phyloP scores from a whole-genome alignment of 2,888 invertebrate species.

The Amblyteles armatorius region DNA sequence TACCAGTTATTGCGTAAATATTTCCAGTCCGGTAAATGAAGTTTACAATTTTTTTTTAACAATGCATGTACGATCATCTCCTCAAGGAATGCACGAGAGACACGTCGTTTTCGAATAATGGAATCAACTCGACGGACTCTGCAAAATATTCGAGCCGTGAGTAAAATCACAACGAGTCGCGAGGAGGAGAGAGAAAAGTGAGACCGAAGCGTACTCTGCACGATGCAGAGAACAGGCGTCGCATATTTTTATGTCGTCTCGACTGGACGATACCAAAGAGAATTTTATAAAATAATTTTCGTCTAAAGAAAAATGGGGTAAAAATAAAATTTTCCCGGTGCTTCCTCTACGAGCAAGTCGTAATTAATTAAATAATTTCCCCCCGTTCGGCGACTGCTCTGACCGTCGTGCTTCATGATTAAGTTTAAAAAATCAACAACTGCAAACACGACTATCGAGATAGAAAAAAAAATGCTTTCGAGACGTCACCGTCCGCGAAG shows the following conservation, averaged over 20 bases:
- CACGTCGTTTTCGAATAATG: neutral
- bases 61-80: neutral
- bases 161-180: neutral
- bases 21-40: no score
- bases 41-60: no score
- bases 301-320: neutral
- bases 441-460: no score
- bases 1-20: no score
- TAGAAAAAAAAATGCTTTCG: no score
- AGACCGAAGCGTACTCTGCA: neutral
- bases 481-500: no score
- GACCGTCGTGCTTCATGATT: no score
- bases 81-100: slow-evolving; percentile 26
- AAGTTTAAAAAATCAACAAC: no score
- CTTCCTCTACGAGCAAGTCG: no score
- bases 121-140: neutral
- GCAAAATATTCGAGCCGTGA: neutral
- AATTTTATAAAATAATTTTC: neutral
- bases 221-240: neutral
- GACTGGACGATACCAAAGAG: neutral
- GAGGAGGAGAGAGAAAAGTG: neutral
- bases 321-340: no score
- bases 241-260: neutral
- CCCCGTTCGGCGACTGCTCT: no score
- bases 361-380: no score